A percentile compares a stretch with the other conserved stretches of the same genome.
Conservation (phyloP, 2,113 vertebrate genomes). For the Orientallactaga bullata region DNA sequence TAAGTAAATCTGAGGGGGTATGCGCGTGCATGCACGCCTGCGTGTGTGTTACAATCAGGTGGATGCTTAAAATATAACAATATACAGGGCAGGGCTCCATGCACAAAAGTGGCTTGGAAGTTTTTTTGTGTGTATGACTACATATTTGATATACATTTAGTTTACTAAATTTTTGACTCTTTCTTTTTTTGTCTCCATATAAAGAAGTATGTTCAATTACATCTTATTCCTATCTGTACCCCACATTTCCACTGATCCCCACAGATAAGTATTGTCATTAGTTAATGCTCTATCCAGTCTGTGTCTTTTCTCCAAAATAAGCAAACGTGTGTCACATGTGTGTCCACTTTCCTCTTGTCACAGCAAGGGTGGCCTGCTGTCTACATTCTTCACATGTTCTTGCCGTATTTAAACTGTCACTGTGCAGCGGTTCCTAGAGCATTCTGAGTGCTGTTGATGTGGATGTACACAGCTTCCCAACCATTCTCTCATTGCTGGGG, state of each 20-base stretch:
- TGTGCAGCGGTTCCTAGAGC: not conserved
- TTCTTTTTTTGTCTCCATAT: not conserved
- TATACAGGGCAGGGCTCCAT: not conserved
- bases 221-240: not conserved
- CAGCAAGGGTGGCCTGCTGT: not conserved
- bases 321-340: not conserved
- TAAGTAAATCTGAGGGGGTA: not conserved
- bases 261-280: not conserved
- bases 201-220: not conserved
- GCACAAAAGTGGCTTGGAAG: not conserved
- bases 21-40: not conserved
- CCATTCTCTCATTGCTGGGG: not conserved
- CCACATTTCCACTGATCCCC: not conserved
- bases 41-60: not conserved
- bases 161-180: not conserved
- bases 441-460: not conserved
- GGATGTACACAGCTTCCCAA: not conserved
- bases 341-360: no score
- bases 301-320: not conserved
- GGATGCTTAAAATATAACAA: not conserved
- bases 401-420: not conserved
- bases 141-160: not conserved
- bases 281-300: not conserved
- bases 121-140: not conserved
- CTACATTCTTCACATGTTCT: not conserved